A percentile compares a stretch with the other conserved stretches of the same genome.
Conservation (phyloP, 2,113 vertebrate genomes). For the Diadophis punctatus region DNA sequence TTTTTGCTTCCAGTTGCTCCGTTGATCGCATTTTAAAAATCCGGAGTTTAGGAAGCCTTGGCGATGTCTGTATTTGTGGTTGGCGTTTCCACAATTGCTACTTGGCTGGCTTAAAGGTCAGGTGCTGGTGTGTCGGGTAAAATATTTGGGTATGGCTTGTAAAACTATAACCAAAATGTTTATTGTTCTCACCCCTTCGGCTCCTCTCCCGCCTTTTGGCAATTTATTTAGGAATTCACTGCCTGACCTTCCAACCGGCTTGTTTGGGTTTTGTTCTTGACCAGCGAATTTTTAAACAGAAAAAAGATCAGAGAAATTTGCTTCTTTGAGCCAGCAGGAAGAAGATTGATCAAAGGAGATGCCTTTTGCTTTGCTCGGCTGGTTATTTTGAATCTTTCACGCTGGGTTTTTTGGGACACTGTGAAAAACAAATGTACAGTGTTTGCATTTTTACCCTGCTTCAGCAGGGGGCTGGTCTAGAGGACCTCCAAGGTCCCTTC, state of each 20-base stretch:
- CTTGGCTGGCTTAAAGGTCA: neutral
- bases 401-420: neutral
- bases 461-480: no score
- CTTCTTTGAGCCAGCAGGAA: neutral
- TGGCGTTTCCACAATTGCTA: neutral
- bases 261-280: neutral
- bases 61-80: neutral
- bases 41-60: neutral
- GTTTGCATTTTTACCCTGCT: neutral
- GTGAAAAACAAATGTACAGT: neutral
- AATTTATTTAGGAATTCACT: neutral
- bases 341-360: neutral
- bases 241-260: neutral
- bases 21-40: neutral
- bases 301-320: neutral
- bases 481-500: no score
- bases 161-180: neutral
- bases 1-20: neutral
- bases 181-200: neutral
- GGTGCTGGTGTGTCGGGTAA: neutral
- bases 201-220: neutral
- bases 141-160: neutral
- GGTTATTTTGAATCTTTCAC: neutral
- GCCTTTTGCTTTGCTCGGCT: rapidly evolving
- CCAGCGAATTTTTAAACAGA: neutral